phyloP scores from a whole-genome alignment of 1,140 invertebrate species.

The Atopsyche davidsoni region DNA sequence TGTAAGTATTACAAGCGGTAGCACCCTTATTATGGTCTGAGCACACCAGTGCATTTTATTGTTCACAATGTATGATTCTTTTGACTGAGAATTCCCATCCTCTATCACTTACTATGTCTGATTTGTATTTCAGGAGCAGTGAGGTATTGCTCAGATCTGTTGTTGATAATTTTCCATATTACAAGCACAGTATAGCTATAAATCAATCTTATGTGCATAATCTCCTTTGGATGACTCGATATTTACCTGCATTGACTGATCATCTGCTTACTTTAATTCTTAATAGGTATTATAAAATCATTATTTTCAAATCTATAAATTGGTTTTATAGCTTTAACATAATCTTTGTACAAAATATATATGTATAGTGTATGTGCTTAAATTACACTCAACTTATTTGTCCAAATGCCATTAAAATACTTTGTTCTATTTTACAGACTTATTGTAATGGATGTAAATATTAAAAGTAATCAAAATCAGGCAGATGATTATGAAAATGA shows the following conservation, averaged over 20 bases:
- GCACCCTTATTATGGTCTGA: neutral
- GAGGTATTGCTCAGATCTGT: slow-evolving; percentile 40
- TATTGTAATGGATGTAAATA: slow-evolving; percentile 44
- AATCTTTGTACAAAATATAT: no score
- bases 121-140: slow-evolving; percentile 38
- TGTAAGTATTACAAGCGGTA: slow-evolving; percentile 36
- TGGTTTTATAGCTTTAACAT: no score
- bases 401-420: no score
- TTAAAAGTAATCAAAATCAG: slow-evolving; percentile 33
- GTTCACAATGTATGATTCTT: neutral
- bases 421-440: slow-evolving; percentile 34
- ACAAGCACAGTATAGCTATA: slow-evolving; percentile 38
- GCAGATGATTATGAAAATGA: slow-evolving; percentile 17
- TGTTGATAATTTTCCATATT: slow-evolving; percentile 44
- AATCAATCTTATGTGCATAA: slow-evolving; percentile 45
- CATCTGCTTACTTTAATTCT: slow-evolving; percentile 42
- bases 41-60: neutral
- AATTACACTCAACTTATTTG: no score
- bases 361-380: no score
- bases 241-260: slow-evolving; percentile 41
- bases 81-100: neutral
- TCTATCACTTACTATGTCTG: neutral
- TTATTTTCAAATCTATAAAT: slow-evolving; percentile 1
- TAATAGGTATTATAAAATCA: slow-evolving; percentile 35
- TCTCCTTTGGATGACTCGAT: slow-evolving; percentile 46